A percentile compares a stretch with the other conserved stretches of the same genome.
phyloP scores from a whole-genome alignment of 2,797 vertebrate genomes.

The Graptemys geographica region DNA sequence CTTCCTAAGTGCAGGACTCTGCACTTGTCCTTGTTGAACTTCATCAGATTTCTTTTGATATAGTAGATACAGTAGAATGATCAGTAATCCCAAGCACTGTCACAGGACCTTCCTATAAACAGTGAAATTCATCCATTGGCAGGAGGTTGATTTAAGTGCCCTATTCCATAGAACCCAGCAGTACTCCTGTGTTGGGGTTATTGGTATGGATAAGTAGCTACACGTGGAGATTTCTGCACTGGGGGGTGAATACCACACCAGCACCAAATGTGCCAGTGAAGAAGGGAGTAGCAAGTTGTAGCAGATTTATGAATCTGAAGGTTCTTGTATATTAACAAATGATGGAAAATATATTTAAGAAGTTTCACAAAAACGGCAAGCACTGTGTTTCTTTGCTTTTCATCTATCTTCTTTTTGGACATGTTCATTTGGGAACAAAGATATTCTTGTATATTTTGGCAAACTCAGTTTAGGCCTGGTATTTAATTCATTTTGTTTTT shows the following conservation, averaged over 20 bases:
- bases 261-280: neutral
- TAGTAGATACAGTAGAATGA: too few species aligned
- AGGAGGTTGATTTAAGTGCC: neutral
- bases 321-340: neutral
- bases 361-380: neutral
- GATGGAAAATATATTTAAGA: rapidly evolving
- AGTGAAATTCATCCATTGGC: neutral
- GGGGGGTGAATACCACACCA: neutral
- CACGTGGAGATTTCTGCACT: rapidly evolving
- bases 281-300: too few species aligned
- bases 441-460: neutral
- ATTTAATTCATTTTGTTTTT: neutral
- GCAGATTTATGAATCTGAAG: neutral
- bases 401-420: neutral
- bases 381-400: neutral
- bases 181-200: neutral
- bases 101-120: neutral
- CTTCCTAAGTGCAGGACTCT: too few species aligned
- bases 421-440: neutral
- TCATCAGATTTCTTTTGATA: too few species aligned
- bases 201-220: rapidly evolving
- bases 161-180: neutral
- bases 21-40: too few species aligned
- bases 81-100: neutral
- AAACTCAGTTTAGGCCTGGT: neutral